phyloP scores from a whole-genome alignment of 2,888 invertebrate genomes.

The Electrophaes corylata region DNA sequence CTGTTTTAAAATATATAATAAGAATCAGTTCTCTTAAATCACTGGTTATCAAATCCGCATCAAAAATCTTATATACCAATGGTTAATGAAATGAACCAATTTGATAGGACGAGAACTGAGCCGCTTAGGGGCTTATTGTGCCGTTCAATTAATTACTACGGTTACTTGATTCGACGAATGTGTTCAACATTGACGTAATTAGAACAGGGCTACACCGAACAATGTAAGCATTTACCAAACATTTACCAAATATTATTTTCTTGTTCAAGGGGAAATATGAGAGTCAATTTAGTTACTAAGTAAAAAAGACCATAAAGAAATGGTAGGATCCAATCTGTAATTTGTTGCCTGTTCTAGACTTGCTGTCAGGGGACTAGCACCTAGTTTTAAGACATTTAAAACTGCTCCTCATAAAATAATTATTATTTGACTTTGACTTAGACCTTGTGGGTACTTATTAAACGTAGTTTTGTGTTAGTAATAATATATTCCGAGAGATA shows the following conservation, averaged over 20 bases:
- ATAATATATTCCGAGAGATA: too few species aligned
- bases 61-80: background rate
- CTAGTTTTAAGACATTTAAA: too few species aligned
- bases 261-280: background rate
- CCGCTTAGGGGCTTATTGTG: conserved; percentile 20
- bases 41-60: background rate
- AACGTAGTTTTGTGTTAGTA: too few species aligned
- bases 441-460: too few species aligned
- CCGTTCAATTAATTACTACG: conserved; percentile 13
- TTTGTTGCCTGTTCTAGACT: too few species aligned
- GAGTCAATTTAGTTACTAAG: background rate
- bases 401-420: too few species aligned
- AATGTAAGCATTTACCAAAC: background rate
- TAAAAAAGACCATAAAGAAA: too few species aligned
- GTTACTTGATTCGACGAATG: conserved; percentile 17
- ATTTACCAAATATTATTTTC: background rate
- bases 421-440: too few species aligned
- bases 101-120: conserved; percentile 9
- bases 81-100: background rate
- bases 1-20: background rate
- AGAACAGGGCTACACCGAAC: conserved; percentile 1
- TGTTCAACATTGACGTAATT: conserved; percentile 16
- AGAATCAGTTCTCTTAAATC: background rate
- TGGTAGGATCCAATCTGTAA: too few species aligned
- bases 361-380: too few species aligned